Percentiles rank a stretch among this genome's conserved stretches.
Evolutionary conservation across 1,140 invertebrate genomes (phyloP).

Genomic region (Pogonomyrmex californicus): DNA sequence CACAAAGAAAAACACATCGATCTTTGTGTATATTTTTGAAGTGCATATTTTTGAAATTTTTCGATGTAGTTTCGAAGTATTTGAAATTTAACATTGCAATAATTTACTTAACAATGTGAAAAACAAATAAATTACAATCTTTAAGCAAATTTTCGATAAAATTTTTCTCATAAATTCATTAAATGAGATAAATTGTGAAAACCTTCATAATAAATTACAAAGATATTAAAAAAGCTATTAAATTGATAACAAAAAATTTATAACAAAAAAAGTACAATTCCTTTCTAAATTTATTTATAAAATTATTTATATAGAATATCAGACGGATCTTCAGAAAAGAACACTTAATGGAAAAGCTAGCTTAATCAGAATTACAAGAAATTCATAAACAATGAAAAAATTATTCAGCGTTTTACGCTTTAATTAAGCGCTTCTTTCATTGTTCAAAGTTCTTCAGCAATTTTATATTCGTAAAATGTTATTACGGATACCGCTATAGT

Average conservation of each 20-base stretch:
- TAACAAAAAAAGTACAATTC: not conserved
- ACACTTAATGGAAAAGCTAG: too few relatives aligned
- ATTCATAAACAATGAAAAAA: not conserved
- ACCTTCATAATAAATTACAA: not conserved
- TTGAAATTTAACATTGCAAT: slow-evolving; percentile 13
- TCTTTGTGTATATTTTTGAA: not conserved
- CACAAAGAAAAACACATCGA: not conserved
- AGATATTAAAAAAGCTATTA: not conserved
- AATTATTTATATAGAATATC: not conserved
- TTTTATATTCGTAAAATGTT: slow-evolving; percentile 11
- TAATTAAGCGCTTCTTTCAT: slow-evolving; percentile 20
- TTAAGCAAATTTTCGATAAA: not conserved
- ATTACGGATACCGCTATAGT: slow-evolving; percentile 16
- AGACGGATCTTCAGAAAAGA: too few relatives aligned
- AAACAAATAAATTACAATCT: not conserved
- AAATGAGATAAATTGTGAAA: not conserved
- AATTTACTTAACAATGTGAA: not conserved
- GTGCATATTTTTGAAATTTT: not conserved
- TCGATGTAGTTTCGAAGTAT: not conserved
- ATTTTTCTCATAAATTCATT: not conserved
- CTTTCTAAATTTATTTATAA: not conserved
- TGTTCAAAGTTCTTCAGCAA: not conserved
- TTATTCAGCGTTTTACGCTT: not conserved
- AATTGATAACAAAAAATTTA: too few relatives aligned
- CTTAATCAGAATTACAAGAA: not conserved